Percentiles rank a stretch among this genome's conserved stretches.
Evolutionary conservation across 2,113 vertebrate genomes (phyloP).

Genomic region (Nettapus auritus): DNA sequence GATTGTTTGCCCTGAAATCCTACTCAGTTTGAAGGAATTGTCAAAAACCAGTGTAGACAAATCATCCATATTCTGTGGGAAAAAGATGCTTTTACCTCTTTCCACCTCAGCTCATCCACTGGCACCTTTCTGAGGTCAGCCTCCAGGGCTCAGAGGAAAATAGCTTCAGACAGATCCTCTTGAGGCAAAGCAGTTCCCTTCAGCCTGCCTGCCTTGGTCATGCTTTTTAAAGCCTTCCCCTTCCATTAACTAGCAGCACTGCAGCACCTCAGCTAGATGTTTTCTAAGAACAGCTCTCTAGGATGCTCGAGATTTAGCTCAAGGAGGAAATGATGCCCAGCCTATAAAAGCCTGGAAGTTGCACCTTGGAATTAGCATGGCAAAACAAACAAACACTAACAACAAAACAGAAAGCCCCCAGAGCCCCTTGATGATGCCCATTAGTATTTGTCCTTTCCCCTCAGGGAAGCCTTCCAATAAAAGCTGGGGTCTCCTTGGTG

Average conservation of each 20-base stretch:
- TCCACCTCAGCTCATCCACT: neutral
- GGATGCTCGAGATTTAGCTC: neutral
- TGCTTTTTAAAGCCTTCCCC: neutral
- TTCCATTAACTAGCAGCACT: neutral
- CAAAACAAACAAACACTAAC: neutral
- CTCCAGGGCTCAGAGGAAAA: neutral
- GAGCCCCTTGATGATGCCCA: neutral
- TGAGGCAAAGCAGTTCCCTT: neutral
- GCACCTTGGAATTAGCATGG: neutral
- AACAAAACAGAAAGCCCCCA: accelerated
- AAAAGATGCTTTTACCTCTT: neutral
- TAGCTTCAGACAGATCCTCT: neutral
- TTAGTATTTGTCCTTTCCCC: neutral
- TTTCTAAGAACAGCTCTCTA: neutral
- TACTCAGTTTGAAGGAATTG: neutral
- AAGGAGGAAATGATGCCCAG: neutral
- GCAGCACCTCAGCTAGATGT: neutral
- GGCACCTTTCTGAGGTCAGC: accelerated
- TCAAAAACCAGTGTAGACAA: neutral
- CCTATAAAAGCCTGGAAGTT: neutral
- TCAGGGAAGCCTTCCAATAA: neutral
- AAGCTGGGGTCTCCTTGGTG: neutral
- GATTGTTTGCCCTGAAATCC: neutral
- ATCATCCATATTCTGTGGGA: neutral
- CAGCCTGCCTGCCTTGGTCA: neutral